Conservation (phyloP, 2,888 invertebrate genomes). For the Strigamia transsilvanica region DNA sequence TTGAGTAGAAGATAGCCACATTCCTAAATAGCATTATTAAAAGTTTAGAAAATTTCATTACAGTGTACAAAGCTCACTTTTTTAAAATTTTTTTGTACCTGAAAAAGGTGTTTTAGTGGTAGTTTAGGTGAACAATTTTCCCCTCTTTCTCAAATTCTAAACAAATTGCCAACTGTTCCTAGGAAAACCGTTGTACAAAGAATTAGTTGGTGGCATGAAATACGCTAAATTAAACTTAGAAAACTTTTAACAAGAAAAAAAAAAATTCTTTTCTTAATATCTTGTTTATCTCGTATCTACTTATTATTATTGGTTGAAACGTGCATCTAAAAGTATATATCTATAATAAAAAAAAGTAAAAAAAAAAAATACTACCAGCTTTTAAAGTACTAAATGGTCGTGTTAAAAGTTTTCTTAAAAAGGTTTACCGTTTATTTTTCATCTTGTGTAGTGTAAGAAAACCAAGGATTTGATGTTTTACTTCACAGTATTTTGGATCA, state of each 20-base stretch:
- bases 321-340: constrained; percentile 18
- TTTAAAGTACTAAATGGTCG: constrained; percentile 15
- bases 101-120: constrained; percentile 30
- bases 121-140: not conserved
- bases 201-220: constrained; percentile 25
- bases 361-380: not conserved
- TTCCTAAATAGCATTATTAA: constrained; percentile 30
- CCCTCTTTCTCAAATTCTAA: constrained; percentile 13
- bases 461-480: constrained; percentile 51
- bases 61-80: constrained; percentile 30
- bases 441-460: constrained; percentile 2
- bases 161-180: constrained; percentile 10
- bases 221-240: constrained; percentile 11
- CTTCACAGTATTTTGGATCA: constrained; percentile 54
- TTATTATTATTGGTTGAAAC: constrained; percentile 7
- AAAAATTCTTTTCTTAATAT: not conserved
- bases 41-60: constrained; percentile 25
- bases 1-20: constrained; percentile 21
- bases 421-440: constrained; percentile 25
- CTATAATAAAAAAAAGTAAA: not conserved
- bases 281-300: not conserved
- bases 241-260: constrained; percentile 6
- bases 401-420: constrained; percentile 29
- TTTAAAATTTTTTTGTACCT: constrained; percentile 26
- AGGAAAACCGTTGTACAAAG: not conserved